A percentile compares a stretch with the other conserved stretches of the same genome.
phyloP scores from a whole-genome alignment of 2,113 vertebrate species.

The Gracilinanus agilis region DNA sequence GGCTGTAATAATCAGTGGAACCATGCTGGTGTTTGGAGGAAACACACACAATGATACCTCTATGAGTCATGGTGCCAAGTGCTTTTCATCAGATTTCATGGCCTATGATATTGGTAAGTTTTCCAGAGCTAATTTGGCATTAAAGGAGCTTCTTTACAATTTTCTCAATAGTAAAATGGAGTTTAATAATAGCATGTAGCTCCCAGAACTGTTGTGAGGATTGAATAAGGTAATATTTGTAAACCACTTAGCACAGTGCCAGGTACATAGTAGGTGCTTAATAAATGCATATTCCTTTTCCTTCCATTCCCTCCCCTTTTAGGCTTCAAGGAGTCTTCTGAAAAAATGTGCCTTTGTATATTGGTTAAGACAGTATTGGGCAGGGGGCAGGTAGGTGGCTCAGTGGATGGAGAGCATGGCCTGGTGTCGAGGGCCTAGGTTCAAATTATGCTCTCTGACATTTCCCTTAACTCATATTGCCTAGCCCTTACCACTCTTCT shows the following conservation, averaged over 20 bases:
- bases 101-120: conserved; percentile 95
- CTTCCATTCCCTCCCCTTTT: neutral
- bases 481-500: too few species aligned
- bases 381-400: too few species aligned
- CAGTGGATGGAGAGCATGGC: too few species aligned
- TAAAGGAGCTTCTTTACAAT: conserved; percentile 36
- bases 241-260: neutral
- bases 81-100: conserved; percentile 98
- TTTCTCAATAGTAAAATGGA: neutral
- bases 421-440: too few species aligned
- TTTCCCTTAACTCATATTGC: too few species aligned
- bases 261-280: neutral
- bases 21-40: conserved; percentile 97
- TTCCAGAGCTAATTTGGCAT: conserved; percentile 15
- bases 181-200: conserved; percentile 7
- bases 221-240: neutral
- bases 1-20: conserved; percentile 92
- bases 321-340: neutral
- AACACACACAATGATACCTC: conserved; percentile 99
- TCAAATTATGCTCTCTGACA: too few species aligned
- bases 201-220: neutral
- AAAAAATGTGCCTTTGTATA: neutral
- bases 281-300: neutral
- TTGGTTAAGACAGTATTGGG: neutral
- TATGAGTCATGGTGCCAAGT: conserved; percentile 98